A percentile compares a stretch with the other conserved stretches of the same genome.
phyloP scores from a whole-genome alignment of 1,140 invertebrate genomes.

The Brachystomella parvula region DNA sequence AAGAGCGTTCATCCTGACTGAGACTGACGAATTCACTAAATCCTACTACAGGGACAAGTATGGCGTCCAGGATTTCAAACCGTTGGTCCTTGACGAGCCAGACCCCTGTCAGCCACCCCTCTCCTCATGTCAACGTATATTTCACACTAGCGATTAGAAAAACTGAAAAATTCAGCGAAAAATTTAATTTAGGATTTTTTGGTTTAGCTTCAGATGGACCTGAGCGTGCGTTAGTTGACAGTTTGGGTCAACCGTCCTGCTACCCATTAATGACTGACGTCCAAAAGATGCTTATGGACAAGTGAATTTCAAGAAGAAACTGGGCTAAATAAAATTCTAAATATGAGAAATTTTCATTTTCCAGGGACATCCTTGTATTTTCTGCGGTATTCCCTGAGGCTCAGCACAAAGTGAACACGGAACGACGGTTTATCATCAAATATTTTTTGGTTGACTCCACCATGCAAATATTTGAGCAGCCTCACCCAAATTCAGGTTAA shows the following conservation, averaged over 20 bases:
- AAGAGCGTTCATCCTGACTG: conserved; percentile 66
- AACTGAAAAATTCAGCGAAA: conserved; percentile 16
- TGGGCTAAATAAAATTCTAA: no score
- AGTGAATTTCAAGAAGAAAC: no score
- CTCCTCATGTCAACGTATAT: conserved; percentile 27
- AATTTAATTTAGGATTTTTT: no score
- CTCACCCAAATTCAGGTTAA: conserved; percentile 65
- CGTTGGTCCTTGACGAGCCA: conserved; percentile 34
- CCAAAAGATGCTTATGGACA: no score
- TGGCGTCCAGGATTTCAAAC: conserved; percentile 49
- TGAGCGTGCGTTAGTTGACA: conserved; percentile 6
- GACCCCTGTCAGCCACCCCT: conserved; percentile 18
- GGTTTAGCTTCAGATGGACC: no score
- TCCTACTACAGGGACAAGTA: conserved; percentile 68
- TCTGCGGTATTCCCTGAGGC: conserved; percentile 29
- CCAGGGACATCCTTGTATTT: conserved; percentile 30
- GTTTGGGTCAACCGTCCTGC: no score
- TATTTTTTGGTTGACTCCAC: conserved; percentile 76
- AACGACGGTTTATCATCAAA: conserved; percentile 68
- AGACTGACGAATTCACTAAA: conserved; percentile 81
- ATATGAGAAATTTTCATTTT: neutral
- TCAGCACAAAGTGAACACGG: conserved; percentile 49
- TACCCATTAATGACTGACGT: neutral
- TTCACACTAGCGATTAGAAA: conserved; percentile 27
- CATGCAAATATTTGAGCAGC: conserved; percentile 66